phyloP scores from a whole-genome alignment of 2,888 invertebrate genomes.

The Thymelicus sylvestris region DNA sequence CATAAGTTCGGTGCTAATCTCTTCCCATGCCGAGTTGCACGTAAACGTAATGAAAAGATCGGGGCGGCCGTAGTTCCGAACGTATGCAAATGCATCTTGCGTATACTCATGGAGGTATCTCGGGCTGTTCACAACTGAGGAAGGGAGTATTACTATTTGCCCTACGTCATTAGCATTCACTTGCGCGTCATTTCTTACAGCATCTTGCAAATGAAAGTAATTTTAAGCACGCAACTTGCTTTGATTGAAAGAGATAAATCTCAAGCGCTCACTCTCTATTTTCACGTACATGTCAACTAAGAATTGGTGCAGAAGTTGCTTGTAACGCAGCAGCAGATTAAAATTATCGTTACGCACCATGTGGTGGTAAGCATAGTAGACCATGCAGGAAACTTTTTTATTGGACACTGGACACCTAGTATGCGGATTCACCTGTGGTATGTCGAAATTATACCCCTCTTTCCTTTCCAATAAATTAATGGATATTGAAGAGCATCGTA shows the following conservation, averaged over 20 bases:
- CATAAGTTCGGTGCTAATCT: constrained; percentile 45
- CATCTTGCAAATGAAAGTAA: not conserved
- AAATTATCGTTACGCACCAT: constrained; percentile 14
- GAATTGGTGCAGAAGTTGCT: constrained; percentile 6
- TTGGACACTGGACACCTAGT: no score
- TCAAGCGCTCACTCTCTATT: constrained; percentile 16
- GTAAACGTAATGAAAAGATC: constrained; percentile 47
- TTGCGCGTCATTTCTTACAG: constrained; percentile 5
- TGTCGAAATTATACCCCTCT: no score
- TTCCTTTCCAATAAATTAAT: no score
- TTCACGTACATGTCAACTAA: constrained; percentile 23
- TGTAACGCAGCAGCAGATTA: constrained; percentile 10
- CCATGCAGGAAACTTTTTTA: no score
- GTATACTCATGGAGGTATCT: constrained; percentile 43
- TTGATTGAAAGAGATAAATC: constrained; percentile 12
- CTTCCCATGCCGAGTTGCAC: constrained; percentile 49
- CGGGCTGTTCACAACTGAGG: constrained; percentile 35
- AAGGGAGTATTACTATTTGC: constrained; percentile 27
- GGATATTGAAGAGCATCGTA: no score
- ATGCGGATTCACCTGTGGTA: no score
- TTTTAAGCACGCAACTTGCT: constrained; percentile 1
- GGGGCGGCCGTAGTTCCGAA: constrained; percentile 36
- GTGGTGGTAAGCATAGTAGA: not conserved
- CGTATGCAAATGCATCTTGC: constrained; percentile 41
- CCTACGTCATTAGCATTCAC: constrained; percentile 15